Conservation (phyloP, 2,888 invertebrate species). For the Panopea generosa region DNA sequence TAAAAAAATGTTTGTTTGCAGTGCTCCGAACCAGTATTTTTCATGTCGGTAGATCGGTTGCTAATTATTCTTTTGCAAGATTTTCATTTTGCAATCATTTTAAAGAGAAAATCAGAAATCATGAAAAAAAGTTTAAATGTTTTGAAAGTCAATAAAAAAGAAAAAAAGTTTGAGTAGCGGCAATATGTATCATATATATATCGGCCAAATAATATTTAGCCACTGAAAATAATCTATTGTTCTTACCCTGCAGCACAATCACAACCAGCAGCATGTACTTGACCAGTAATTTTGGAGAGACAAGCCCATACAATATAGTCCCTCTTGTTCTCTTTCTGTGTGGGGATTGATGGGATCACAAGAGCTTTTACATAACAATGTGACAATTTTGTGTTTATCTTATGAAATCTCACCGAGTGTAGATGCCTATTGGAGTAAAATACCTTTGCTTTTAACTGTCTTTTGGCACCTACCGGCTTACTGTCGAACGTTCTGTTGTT, state of each 20-base stretch:
- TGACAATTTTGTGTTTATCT: not conserved
- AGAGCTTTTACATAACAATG: slow-evolving; percentile 21
- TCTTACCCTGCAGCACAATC: slow-evolving; percentile 51
- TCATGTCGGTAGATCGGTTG: no score
- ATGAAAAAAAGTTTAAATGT: no score
- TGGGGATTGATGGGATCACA: slow-evolving; percentile 45
- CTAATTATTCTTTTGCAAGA: no score
- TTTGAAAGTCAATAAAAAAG: no score
- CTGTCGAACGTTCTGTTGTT: not conserved
- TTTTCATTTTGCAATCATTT: no score
- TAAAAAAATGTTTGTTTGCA: no score
- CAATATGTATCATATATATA: no score
- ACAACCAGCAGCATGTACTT: slow-evolving; percentile 50
- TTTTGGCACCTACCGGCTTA: not conserved
- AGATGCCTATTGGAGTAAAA: slow-evolving; percentile 8
- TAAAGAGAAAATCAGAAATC: no score
- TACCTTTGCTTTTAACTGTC: slow-evolving; percentile 14
- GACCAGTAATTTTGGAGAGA: slow-evolving; percentile 40
- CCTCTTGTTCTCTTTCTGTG: slow-evolving; percentile 20
- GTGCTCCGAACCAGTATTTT: no score
- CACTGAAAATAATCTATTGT: no score
- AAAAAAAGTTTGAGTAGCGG: no score
- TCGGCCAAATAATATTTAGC: no score
- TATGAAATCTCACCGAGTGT: not conserved
- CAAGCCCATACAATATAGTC: slow-evolving; percentile 42